Conservation (phyloP, 1,140 invertebrate genomes). For the Temnothorax nylanderi region DNA sequence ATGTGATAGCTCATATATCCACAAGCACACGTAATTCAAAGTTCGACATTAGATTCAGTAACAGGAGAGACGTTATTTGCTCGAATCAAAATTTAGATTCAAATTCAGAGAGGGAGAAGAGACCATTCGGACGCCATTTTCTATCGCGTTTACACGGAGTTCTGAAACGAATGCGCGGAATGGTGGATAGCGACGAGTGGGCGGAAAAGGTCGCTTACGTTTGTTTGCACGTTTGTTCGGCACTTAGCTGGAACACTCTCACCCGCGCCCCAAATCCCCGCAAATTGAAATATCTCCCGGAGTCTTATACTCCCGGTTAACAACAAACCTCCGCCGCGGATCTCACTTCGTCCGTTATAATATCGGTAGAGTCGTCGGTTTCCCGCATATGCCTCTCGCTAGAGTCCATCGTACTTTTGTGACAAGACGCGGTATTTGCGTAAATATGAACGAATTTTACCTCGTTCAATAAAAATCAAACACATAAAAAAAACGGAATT, state of each 20-base stretch:
- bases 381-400: slow-evolving; percentile 66
- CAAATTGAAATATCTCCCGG: slow-evolving; percentile 80
- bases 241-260: slow-evolving; percentile 73
- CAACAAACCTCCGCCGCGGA: slow-evolving; percentile 78
- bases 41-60: slow-evolving; percentile 36
- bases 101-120: slow-evolving; percentile 10
- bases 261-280: slow-evolving; percentile 73
- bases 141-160: slow-evolving; percentile 45
- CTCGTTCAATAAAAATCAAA: background rate
- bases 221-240: slow-evolving; percentile 78
- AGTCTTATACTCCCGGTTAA: slow-evolving; percentile 78
- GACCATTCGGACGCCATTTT: slow-evolving; percentile 2
- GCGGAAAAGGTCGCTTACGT: slow-evolving; percentile 69
- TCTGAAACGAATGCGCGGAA: slow-evolving; percentile 65
- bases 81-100: slow-evolving; percentile 51
- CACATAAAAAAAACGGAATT: background rate
- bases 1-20: background rate
- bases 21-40: background rate
- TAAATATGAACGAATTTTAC: slow-evolving; percentile 12
- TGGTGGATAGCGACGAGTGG: slow-evolving; percentile 55
- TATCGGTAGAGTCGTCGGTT: slow-evolving; percentile 67
- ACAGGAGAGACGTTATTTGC: slow-evolving; percentile 44
- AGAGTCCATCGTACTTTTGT: slow-evolving; percentile 63
- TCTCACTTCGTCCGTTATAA: slow-evolving; percentile 77
- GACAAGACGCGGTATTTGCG: background rate